Conservation (phyloP, 2,888 invertebrate species). For the Platycheirus rosarum region DNA sequence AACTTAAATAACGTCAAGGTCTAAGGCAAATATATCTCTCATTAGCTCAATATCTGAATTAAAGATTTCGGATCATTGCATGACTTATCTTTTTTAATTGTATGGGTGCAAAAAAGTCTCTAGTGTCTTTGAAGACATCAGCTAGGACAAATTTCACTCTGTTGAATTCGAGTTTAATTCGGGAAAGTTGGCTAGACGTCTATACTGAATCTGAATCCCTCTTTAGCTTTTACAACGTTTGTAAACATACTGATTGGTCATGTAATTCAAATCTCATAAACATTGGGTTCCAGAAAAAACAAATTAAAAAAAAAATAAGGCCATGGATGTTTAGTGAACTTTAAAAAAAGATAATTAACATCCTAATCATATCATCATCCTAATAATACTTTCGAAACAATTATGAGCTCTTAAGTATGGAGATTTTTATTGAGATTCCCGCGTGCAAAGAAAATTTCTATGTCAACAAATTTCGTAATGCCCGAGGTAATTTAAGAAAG, state of each 20-base stretch:
- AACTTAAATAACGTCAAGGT: neutral
- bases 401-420: neutral
- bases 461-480: too few species aligned
- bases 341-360: neutral
- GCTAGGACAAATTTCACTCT: neutral
- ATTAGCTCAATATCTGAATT: constrained; percentile 4
- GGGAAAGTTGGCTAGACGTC: neutral
- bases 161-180: neutral
- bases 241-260: neutral
- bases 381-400: neutral
- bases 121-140: neutral
- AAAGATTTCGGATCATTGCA: constrained; percentile 14
- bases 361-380: constrained; percentile 3
- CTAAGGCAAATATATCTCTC: neutral
- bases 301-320: neutral
- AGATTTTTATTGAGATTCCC: neutral
- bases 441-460: constrained; percentile 19
- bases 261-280: neutral
- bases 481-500: neutral
- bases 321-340: neutral
- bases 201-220: neutral
- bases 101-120: neutral
- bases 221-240: neutral
- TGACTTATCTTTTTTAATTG: constrained; percentile 15
- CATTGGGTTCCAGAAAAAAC: neutral